Evolutionary conservation across 2,113 vertebrate species (phyloP).

Genomic region (Micronycteris hirsuta): DNA sequence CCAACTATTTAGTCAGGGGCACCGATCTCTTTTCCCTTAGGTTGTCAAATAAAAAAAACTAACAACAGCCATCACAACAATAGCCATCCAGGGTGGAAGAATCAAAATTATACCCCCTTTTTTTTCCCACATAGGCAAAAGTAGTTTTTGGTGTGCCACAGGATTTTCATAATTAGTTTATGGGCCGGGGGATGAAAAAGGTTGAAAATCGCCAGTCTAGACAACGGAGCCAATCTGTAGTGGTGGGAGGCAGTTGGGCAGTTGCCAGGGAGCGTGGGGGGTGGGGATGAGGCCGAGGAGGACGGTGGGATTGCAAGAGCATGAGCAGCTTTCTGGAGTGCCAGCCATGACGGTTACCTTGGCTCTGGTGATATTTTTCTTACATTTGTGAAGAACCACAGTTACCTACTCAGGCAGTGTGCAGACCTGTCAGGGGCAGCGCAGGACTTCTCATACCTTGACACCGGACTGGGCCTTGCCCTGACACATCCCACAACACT

Average conservation of each 20-base stretch:
- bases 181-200: background rate
- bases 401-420: background rate
- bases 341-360: background rate
- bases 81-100: background rate
- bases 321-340: background rate
- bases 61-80: background rate
- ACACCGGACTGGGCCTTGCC: background rate
- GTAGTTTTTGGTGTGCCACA: background rate
- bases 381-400: background rate
- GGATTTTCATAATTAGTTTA: background rate
- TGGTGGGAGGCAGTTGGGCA: background rate
- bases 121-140: background rate
- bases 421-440: background rate
- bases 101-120: background rate
- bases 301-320: background rate
- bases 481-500: background rate
- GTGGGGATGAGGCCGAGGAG: no score
- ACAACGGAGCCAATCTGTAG: background rate
- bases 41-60: background rate
- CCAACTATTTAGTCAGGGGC: no score
- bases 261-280: fast-evolving
- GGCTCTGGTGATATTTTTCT: background rate
- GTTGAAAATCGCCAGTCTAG: background rate
- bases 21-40: background rate
- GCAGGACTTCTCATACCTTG: background rate